These are phyloP conservation scores for Psilopogon haemacephalus DNA, from an alignment of 2,113 vertebrate genomes.

Conservation along the genomic window DNA sequence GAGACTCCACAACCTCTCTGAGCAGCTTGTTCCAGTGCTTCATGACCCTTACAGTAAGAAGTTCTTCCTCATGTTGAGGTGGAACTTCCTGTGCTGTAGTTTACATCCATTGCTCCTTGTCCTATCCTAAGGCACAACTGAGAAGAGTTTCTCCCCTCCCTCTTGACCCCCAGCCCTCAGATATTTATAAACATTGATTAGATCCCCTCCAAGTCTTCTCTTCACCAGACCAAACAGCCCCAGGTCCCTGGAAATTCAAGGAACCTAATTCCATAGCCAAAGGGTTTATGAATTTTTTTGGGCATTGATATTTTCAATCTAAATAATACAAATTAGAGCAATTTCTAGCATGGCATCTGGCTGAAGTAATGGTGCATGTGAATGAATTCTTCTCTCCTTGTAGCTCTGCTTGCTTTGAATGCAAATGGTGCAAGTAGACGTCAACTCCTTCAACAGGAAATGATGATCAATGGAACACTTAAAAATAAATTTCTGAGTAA, in stretches of 20 bases:
- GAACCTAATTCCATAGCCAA: not conserved
- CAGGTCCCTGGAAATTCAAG: not conserved
- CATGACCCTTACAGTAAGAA: too few relatives aligned
- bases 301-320: not conserved
- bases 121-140: too few relatives aligned
- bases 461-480: slow-evolving; percentile 46
- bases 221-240: too few relatives aligned
- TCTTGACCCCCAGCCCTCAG: too few relatives aligned
- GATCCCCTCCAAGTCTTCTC: too few relatives aligned
- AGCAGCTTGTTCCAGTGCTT: too few relatives aligned
- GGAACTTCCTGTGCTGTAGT: too few relatives aligned
- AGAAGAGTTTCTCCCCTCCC: too few relatives aligned
- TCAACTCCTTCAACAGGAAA: slow-evolving; percentile 28
- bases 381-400: not conserved
- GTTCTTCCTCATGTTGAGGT: too few relatives aligned
- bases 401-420: slow-evolving; percentile 21
- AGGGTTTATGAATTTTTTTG: not conserved
- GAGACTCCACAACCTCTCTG: too few relatives aligned
- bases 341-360: not conserved
- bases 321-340: not conserved
- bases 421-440: not conserved
- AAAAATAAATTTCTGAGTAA: slow-evolving; percentile 40
- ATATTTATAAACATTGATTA: too few relatives aligned
- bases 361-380: not conserved
- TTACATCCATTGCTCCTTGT: too few relatives aligned